phyloP scores from a whole-genome alignment of 2,888 invertebrate species.

The Zygogramma bicolorata region DNA sequence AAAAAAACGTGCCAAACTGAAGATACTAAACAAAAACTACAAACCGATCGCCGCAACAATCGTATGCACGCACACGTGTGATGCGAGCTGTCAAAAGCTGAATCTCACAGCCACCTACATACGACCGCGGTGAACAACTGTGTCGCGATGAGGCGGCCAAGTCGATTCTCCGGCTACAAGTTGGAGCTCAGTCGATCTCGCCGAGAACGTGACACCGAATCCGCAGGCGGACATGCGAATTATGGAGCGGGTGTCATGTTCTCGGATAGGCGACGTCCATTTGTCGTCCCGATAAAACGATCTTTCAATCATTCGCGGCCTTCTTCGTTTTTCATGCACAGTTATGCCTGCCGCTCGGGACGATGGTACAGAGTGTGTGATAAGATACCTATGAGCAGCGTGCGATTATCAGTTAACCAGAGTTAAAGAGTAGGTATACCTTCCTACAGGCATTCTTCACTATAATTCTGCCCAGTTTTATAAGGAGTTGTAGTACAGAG shows the following conservation, averaged over 20 bases:
- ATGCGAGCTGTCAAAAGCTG: slow-evolving; percentile 38
- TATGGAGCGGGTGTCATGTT: slow-evolving; percentile 30
- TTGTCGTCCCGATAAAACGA: slow-evolving; percentile 51
- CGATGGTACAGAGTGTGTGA: no score
- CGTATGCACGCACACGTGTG: slow-evolving; percentile 36
- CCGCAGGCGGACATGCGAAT: slow-evolving; percentile 16
- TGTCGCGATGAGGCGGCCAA: slow-evolving; percentile 47
- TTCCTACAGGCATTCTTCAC: no score
- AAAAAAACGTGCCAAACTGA: slow-evolving; percentile 17
- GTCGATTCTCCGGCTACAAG: slow-evolving; percentile 38
- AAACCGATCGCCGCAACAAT: slow-evolving; percentile 18
- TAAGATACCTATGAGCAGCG: no score
- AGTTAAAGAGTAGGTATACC: no score
- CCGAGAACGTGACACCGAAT: slow-evolving; percentile 33
- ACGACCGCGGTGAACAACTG: slow-evolving; percentile 56
- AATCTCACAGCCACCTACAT: slow-evolving; percentile 50
- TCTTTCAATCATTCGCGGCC: slow-evolving; percentile 48
- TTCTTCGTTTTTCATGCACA: slow-evolving; percentile 32
- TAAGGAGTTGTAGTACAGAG: no score
- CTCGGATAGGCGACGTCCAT: slow-evolving; percentile 22
- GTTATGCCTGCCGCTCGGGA: slow-evolving; percentile 11
- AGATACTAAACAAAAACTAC: slow-evolving; percentile 17
- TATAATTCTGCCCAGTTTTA: no score
- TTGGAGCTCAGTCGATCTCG: slow-evolving; percentile 19
- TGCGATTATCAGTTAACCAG: no score